These are phyloP conservation scores for Sebastes schlegelii DNA, from an alignment of 2,113 vertebrate species.

Conservation along the genomic window DNA sequence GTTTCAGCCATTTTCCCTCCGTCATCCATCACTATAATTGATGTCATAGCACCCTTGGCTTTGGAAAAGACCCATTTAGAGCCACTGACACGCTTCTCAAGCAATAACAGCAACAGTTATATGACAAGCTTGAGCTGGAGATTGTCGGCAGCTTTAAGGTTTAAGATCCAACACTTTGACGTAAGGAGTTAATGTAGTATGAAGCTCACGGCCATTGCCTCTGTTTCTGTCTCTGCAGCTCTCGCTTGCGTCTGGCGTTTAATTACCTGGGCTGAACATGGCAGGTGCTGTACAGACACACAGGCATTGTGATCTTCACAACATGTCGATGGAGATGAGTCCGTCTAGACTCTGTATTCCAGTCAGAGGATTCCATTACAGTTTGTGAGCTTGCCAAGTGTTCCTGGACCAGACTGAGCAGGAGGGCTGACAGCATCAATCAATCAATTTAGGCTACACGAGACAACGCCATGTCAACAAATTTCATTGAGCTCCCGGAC, in stretches of 20 bases:
- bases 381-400: constrained; percentile 41
- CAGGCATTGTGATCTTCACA: constrained; percentile 59
- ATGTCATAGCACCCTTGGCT: constrained; percentile 49
- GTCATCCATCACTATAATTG: constrained; percentile 60
- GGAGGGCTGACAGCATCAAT: constrained; percentile 55
- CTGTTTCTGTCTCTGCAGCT: constrained; percentile 11
- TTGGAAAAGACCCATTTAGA: constrained; percentile 50
- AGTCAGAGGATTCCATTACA: constrained; percentile 60
- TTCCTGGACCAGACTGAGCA: constrained; percentile 35
- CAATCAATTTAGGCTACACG: constrained; percentile 43
- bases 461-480: constrained; percentile 40
- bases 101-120: constrained; percentile 30
- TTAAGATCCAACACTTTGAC: constrained; percentile 45
- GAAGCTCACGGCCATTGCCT: constrained; percentile 21
- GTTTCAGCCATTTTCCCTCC: constrained; percentile 40
- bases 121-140: constrained; percentile 37
- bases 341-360: constrained; percentile 61
- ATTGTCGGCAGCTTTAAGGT: constrained; percentile 32
- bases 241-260: constrained; percentile 41
- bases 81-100: constrained; percentile 43
- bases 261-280: constrained; percentile 57
- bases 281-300: constrained; percentile 44
- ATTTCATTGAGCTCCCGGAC: constrained; percentile 3
- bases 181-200: constrained; percentile 52
- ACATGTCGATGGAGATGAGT: constrained; percentile 52